Evolutionary conservation across 2,888 invertebrate genomes (phyloP).

Genomic region (Dinocampus coccinellae): DNA sequence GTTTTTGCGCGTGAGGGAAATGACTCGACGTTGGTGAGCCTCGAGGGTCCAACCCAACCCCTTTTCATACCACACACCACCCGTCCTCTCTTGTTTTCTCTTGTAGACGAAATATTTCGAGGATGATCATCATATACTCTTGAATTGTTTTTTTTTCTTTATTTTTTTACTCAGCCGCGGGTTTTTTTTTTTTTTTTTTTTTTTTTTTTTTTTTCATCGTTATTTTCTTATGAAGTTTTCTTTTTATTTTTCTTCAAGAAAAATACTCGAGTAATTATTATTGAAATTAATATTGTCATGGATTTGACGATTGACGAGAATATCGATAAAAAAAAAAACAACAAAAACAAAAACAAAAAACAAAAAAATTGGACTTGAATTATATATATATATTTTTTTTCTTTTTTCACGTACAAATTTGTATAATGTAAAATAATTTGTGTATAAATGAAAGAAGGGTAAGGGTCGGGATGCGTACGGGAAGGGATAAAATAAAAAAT

Average conservation of each 20-base stretch:
- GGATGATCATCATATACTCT: constrained; percentile 33
- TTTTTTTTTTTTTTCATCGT: background rate
- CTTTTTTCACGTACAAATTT: background rate
- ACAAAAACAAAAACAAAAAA: no score
- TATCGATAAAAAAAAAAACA: no score
- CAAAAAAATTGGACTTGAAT: no score
- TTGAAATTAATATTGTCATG: background rate
- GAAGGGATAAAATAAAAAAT: constrained; percentile 37
- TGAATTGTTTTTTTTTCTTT: constrained; percentile 9
- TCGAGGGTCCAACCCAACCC: constrained; percentile 23
- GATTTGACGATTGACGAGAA: background rate
- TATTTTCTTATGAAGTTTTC: no score
- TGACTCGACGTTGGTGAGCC: constrained; percentile 34
- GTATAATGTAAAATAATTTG: no score
- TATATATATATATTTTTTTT: no score
- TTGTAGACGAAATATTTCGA: constrained; percentile 25
- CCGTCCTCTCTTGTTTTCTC: no score
- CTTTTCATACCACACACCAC: background rate
- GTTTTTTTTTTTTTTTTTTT: background rate
- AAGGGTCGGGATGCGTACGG: constrained; percentile 10
- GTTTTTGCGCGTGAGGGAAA: constrained; percentile 13
- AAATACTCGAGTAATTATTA: background rate
- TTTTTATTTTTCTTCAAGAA: background rate
- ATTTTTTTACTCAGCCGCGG: no score
- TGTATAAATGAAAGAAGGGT: no score